Base-by-base conservation (phyloP, 2,888 invertebrate species). In the Sminthurinus aureus region DNA sequence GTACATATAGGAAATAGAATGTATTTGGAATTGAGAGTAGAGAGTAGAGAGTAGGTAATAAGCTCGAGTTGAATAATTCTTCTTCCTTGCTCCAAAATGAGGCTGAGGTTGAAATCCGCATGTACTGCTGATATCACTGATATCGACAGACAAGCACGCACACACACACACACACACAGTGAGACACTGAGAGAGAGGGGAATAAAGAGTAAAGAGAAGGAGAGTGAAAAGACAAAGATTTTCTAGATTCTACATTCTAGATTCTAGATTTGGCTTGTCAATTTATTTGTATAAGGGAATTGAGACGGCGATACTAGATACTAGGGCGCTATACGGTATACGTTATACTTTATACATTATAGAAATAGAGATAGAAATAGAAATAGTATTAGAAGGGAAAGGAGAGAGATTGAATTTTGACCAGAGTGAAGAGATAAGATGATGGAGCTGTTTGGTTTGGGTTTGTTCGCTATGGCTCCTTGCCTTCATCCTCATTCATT, bases 61-160 rank as follows among this genome's bases (percentile, higher is more conserved):
- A 69, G 69, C 69, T n/a, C 11, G n/a, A 11, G 0, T 69, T 69
- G 69, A 69, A 69, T 69, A 69, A 69, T 69, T 69, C 69, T 69
- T 69, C 69, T 69, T 20, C 69, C 69, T 69, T 20, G 9, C 13
- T 58, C 58, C 38, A 38, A 38, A 38, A 38, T 38, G 38, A 38
- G 38, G 38, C 38, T 38, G 38, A 38, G 38, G 38, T 38, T 38
- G 38, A 38, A 38, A 38, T 38, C 38, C 38, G 38, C 38, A 38
- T 38, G 38, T 38, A 38, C 38, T 38, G 38, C 38, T 38, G 38
- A 38, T 38, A 38, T 6, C 38, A 38, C 3, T 38, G 38, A 38
- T 38, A 38, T 38, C 38, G 3, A 38, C 38, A 38, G 38, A 38
- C 38, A 38, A 1, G 6, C 38, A 38, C 1, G 3, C 38, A 38